A percentile compares a stretch with the other conserved stretches of the same genome.
Evolutionary conservation across 2,888 invertebrate species (phyloP).

Genomic region (Hypselothyrea guttata): DNA sequence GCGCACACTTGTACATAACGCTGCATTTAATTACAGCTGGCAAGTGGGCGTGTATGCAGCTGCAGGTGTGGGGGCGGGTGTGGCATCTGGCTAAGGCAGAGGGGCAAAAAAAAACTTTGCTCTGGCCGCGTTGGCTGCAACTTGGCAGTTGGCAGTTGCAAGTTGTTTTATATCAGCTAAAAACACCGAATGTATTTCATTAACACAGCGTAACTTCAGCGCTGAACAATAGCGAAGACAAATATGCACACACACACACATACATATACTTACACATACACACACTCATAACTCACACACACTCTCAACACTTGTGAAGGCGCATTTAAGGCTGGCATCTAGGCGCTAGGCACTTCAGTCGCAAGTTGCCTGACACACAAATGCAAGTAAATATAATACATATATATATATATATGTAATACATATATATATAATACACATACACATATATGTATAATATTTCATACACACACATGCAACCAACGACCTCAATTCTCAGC

Average conservation of each 20-base stretch:
- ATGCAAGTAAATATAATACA: constrained; percentile 11
- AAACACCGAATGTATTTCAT: constrained; percentile 71
- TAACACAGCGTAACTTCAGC: constrained; percentile 65
- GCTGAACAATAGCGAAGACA: constrained; percentile 47
- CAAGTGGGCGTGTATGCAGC: constrained; percentile 25
- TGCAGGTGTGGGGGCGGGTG: constrained; percentile 3
- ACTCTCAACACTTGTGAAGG: constrained; percentile 27
- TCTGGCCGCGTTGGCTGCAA: constrained; percentile 38
- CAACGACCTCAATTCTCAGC: constrained; percentile 66
- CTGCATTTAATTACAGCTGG: constrained; percentile 61
- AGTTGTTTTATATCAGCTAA: constrained; percentile 62
- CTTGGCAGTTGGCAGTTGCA: constrained; percentile 30
- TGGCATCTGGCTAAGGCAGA: background rate
- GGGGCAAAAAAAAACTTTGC: constrained; percentile 49
- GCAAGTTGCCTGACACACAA: constrained; percentile 48
- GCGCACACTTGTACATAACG: constrained; percentile 13
- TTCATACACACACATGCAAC: constrained; percentile 18
- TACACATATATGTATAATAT: background rate
- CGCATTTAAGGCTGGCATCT: constrained; percentile 53
- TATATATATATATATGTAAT: constrained; percentile 16
- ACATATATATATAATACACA: constrained; percentile 13
- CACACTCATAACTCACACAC: constrained; percentile 2
- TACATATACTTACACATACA: constrained; percentile 10
- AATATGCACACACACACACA: constrained; percentile 23
- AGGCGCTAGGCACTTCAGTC: constrained; percentile 55